Percentiles rank a stretch among this genome's conserved stretches.
phyloP scores from a whole-genome alignment of 1,140 invertebrate genomes.

The Neodiprion lecontei region DNA sequence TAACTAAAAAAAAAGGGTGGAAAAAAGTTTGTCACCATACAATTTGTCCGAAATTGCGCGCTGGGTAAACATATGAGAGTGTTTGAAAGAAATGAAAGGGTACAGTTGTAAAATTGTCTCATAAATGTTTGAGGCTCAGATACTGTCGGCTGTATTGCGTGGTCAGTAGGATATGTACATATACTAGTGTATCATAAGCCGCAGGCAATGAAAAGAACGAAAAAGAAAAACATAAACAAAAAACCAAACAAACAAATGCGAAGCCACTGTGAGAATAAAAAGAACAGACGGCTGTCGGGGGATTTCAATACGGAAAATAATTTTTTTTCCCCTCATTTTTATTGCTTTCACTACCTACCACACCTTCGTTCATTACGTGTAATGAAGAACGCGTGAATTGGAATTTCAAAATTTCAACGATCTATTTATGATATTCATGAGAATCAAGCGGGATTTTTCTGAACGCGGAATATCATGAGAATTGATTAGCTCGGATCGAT shows the following conservation, averaged over 20 bases:
- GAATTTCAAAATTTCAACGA: too few species aligned
- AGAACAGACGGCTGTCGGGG: not conserved
- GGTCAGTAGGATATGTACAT: not conserved
- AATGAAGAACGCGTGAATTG: too few species aligned
- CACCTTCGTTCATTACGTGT: too few species aligned
- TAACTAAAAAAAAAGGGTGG: not conserved
- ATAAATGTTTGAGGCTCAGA: not conserved
- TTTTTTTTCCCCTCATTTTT: too few species aligned
- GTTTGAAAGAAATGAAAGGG: not conserved
- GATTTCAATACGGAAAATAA: not conserved
- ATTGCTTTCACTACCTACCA: too few species aligned
- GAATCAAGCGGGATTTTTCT: too few species aligned
- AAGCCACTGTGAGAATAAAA: not conserved
- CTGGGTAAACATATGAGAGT: not conserved
- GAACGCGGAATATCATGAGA: too few species aligned
- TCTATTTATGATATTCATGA: too few species aligned
- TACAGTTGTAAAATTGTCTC: slow-evolving; percentile 1
- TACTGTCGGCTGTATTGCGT: not conserved
- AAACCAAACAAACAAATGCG: too few species aligned
- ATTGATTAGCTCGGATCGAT: too few species aligned
- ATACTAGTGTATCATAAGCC: not conserved
- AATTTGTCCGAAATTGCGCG: not conserved
- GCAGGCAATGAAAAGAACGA: too few species aligned
- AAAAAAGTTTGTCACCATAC: not conserved
- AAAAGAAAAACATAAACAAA: too few species aligned